A percentile compares a stretch with the other conserved stretches of the same genome.
These are phyloP conservation scores for Rhysida immarginata DNA, from an alignment of 1,140 invertebrate genomes.

Conservation along the genomic window DNA sequence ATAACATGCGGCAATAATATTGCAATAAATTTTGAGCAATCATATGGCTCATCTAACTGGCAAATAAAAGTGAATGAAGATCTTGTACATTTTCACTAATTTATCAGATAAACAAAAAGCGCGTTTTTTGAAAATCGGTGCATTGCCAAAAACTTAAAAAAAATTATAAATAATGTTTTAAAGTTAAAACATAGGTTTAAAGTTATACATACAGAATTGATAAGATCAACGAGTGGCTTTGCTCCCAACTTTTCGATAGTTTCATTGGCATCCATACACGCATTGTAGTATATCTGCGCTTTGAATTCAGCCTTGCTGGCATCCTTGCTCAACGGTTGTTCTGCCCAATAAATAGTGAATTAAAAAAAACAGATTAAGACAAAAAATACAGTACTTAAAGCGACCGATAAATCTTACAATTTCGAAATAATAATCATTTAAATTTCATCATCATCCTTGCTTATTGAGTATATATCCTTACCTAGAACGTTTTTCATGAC, in stretches of 20 bases:
- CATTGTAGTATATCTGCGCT: slow-evolving; percentile 76
- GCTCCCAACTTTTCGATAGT: slow-evolving; percentile 68
- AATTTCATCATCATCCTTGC: too few relatives aligned
- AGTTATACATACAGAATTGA: slow-evolving; percentile 38
- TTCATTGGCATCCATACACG: slow-evolving; percentile 84
- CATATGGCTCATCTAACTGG: too few relatives aligned
- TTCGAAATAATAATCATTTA: background rate
- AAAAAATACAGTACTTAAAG: slow-evolving; percentile 1
- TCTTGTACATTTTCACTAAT: too few relatives aligned
- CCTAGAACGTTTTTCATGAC: slow-evolving; percentile 78
- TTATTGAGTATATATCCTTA: slow-evolving; percentile 16
- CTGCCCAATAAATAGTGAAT: slow-evolving; percentile 2
- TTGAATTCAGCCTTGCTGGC: slow-evolving; percentile 67
- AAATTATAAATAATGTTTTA: too few relatives aligned
- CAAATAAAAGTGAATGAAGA: too few relatives aligned
- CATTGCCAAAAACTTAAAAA: too few relatives aligned
- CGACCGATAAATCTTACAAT: background rate
- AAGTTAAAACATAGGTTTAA: too few relatives aligned
- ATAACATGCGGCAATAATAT: too few relatives aligned
- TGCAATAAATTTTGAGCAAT: too few relatives aligned
- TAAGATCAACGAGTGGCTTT: slow-evolving; percentile 58
- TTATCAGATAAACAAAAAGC: too few relatives aligned
- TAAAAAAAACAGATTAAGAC: background rate
- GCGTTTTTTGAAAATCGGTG: too few relatives aligned
- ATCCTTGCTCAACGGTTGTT: background rate